Base-by-base conservation (phyloP, 2,888 invertebrate genomes). In the Hedya salicella region DNA sequence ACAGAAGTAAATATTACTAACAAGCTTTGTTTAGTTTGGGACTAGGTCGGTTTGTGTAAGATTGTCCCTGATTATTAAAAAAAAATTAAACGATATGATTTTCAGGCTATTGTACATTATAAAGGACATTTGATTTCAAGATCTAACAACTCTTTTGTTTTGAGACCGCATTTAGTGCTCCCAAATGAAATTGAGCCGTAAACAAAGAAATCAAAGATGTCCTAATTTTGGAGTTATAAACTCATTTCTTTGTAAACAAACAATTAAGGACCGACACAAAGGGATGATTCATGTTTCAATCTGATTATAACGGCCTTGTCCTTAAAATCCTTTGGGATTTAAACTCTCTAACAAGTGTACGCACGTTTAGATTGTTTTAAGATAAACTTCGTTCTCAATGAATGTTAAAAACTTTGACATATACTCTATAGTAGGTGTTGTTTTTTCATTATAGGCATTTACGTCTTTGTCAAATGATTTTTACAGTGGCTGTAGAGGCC, bases 151-250 rank as follows among this genome's bases (percentile, higher is more conserved):
- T 13, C 42, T 44, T 16, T 56, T 54, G 42, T 30, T 32, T 46
- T 19, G 44, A 36, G 17, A 13, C 16, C 25, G 25, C 42, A 44
- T 44, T 17, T 25, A 57, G 36, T 36, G 36, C 1, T 17, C 3
- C 6, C 0, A n/a, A 57, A 13, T 21, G 48, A 25, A 49, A 60
- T 16, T 5, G 30, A 32, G n/a, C 14, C 49, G 13, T 64, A 64
- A 64, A 64, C 56, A 64, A 64, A 64, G 57, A 57, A 42, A 42
- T 42, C 40, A 50, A 42, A 50, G 56, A 30, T 57, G 63, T 13
- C 50, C 50, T 64, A 13, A 9, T 49, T 57, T 40, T 30, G 14
- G 21, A 56, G 56, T 25, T 30, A 30, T 56, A 57, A 50, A 50
- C 62, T 14, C 13, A 46, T 25, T 50, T 50, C 25, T 5, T 30